Evolutionary conservation across 2,888 invertebrate species (phyloP).

Genomic region (Polyommatus iphigenia): DNA sequence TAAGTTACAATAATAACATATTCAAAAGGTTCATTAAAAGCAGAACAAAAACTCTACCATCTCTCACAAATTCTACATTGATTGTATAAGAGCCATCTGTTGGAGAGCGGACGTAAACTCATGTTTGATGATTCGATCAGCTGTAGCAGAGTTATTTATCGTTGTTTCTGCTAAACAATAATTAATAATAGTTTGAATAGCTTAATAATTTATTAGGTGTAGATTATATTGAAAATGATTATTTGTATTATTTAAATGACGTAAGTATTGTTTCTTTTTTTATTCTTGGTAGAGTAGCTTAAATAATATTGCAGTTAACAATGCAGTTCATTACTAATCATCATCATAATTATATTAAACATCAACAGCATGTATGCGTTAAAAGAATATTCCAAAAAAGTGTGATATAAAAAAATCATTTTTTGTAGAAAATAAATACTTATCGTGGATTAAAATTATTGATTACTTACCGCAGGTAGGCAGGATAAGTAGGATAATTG

Average conservation of each 20-base stretch:
- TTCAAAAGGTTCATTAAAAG: background rate
- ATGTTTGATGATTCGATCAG: background rate
- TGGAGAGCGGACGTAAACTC: conserved; percentile 51
- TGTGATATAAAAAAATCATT: no score
- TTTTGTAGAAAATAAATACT: no score
- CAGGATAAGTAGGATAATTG: no score
- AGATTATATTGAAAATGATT: background rate
- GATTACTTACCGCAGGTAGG: no score
- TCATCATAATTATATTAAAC: no score
- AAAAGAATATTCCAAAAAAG: no score
- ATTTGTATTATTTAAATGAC: background rate
- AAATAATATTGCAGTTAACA: no score
- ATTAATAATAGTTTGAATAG: background rate
- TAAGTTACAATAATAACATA: background rate
- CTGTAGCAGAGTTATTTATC: background rate
- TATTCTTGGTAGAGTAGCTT: background rate
- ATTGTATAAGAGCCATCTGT: conserved; percentile 58
- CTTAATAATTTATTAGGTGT: background rate
- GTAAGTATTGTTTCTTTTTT: background rate
- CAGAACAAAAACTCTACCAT: background rate
- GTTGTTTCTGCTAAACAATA: background rate
- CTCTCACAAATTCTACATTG: background rate
- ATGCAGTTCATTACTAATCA: no score
- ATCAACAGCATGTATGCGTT: no score
- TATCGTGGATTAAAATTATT: no score